These are phyloP conservation scores for Melipona beecheii DNA, from an alignment of 2,888 invertebrate species.

Conservation along the genomic window DNA sequence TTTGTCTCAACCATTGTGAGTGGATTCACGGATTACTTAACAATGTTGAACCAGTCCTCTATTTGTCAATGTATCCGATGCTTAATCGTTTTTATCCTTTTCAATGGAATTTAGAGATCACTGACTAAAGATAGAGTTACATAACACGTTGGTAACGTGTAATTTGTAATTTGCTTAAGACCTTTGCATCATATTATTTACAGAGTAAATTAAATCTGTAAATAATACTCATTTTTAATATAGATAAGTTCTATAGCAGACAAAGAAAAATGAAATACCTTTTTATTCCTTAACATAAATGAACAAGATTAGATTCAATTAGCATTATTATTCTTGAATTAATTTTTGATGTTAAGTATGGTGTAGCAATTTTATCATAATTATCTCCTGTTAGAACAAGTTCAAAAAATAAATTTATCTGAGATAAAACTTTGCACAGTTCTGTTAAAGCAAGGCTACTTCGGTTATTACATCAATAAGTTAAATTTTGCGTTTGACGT, in stretches of 20 bases:
- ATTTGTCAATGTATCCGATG: not conserved
- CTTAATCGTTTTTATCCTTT: constrained; percentile 1
- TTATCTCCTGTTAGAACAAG: not conserved
- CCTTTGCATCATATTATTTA: not conserved
- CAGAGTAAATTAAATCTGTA: constrained; percentile 11
- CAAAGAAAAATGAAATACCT: not conserved
- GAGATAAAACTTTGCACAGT: not conserved
- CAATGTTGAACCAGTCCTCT: not conserved
- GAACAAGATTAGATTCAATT: no score
- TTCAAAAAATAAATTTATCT: not conserved
- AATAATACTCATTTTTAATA: not conserved
- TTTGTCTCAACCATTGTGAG: constrained; percentile 21
- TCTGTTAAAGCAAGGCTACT: no score
- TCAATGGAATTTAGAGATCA: not conserved
- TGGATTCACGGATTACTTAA: constrained; percentile 3
- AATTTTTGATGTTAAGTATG: not conserved
- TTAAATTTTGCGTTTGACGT: not conserved
- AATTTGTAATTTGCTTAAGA: constrained; percentile 35
- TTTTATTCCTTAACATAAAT: not conserved
- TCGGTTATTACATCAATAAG: not conserved
- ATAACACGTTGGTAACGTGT: not conserved
- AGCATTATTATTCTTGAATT: not conserved
- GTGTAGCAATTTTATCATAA: not conserved
- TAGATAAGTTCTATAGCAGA: not conserved
- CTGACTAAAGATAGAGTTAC: constrained; percentile 5